phyloP scores from a whole-genome alignment of 1,140 invertebrate genomes.

The Branchinecta lindahli region DNA sequence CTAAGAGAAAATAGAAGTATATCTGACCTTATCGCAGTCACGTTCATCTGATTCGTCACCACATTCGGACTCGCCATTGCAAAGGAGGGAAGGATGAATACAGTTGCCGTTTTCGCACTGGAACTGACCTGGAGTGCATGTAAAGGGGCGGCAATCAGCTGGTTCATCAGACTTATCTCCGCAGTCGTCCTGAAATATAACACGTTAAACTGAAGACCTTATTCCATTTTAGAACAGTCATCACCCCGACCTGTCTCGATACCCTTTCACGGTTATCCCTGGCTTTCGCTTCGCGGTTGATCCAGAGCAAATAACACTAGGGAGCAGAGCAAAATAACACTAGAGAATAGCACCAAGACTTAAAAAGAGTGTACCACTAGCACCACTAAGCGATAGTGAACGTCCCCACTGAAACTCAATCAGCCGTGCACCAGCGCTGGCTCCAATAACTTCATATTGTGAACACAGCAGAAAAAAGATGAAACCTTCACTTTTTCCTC shows the following conservation, averaged over 20 bases:
- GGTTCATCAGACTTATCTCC: slow-evolving; percentile 63
- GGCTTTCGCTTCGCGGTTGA: no score
- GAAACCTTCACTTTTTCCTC: no score
- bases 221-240: not conserved
- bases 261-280: not conserved
- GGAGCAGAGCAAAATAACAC: no score
- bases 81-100: slow-evolving; percentile 48
- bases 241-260: no score
- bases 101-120: slow-evolving; percentile 51
- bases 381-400: no score
- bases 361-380: no score
- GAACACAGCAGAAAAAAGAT: no score
- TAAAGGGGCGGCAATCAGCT: slow-evolving; percentile 46
- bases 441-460: no score
- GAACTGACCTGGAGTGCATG: slow-evolving; percentile 53
- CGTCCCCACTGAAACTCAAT: no score
- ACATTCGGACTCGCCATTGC: slow-evolving; percentile 37
- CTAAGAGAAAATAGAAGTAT: not conserved
- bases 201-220: not conserved
- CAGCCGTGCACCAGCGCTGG: no score
- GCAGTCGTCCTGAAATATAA: slow-evolving; percentile 47
- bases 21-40: slow-evolving; percentile 36
- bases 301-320: no score
- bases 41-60: slow-evolving; percentile 37
- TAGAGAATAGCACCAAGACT: no score